Evolutionary conservation across 2,888 invertebrate species (phyloP), one percentile per base, ranked within the genome.

Genomic region (Baronia brevicornis): DNA sequence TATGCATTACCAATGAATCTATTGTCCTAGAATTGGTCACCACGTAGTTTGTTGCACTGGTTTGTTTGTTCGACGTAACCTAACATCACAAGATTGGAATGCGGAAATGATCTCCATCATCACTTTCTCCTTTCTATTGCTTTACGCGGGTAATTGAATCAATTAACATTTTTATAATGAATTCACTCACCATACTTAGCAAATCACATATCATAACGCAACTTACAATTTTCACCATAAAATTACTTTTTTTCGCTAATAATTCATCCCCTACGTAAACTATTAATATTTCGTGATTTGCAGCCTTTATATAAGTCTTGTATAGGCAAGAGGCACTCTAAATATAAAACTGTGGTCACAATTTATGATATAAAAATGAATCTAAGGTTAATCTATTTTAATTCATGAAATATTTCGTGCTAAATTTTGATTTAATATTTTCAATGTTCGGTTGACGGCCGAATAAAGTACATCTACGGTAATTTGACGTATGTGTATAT

Each of bases 281-380:
- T 78, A 75, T 74, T 71, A 77, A 73, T 78, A 77, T 72, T 82
- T 73, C 72, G 84, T 85, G 85, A 78, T 78, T 82, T 74, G 85
- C 85, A 85, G 85, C 85, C 85, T 84, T 85, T 80, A 78, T 77
- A 79, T 82, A 82, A 85, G 84, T 85, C 85, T 85, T 84, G 75
- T 82, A 80, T 68, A 85, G 85, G 85, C 84, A 86, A 86, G 86
- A 87, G 87, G 87, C 87, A 87, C 87, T 87, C 87, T 84, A 86
- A 84, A 86, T 86, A 86, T 86, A 86, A 85, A 85, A 85, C 77
- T 70, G 85, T 85, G 84, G 85, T 85, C 85, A 80, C 82, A 82
- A 82, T 84, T 75, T 63, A 71, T 66, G 57, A 65, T 72, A 75
- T 69, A 78, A 78, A 77, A 82, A 79, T 64, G 70, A 73, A 71